phyloP scores from a whole-genome alignment of 30 jellyfish, hydroid and myxozoan species.

The Nemopilema nomurai region DNA sequence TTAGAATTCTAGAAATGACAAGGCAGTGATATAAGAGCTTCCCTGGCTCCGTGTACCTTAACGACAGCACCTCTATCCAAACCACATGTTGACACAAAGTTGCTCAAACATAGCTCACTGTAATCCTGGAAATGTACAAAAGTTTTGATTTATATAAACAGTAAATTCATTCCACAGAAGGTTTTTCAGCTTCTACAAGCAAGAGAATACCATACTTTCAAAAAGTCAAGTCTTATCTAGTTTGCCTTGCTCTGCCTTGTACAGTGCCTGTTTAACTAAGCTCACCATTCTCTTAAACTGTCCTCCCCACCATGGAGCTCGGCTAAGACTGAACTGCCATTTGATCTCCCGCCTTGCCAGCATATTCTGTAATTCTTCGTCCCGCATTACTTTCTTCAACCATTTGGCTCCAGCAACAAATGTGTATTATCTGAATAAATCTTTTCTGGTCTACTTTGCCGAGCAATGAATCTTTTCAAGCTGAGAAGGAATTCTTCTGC shows the following conservation, averaged over 20 bases:
- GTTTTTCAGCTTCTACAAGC: not conserved
- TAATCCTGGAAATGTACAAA: not conserved
- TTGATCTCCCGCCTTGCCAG: constrained; percentile 42
- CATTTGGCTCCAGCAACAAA: constrained; percentile 53
- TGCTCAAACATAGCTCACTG: not conserved
- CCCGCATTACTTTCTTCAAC: constrained; percentile 32
- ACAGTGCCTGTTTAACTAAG: constrained; percentile 56
- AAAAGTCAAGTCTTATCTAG: not conserved
- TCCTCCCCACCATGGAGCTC: constrained; percentile 86
- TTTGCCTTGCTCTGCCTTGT: constrained; percentile 7
- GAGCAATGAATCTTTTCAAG: constrained; percentile 45
- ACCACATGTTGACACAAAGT: not conserved
- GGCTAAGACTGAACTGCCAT: constrained; percentile 73
- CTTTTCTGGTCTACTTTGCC: constrained; percentile 66
- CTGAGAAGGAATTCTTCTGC: constrained; percentile 44
- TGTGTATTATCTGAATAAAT: constrained; percentile 61
- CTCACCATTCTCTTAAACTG: constrained; percentile 68
- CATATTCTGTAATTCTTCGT: constrained; percentile 16
- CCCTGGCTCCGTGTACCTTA: not conserved
- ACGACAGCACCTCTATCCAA: not conserved
- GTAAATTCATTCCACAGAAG: not conserved
- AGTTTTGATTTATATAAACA: not conserved
- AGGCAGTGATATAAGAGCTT: not conserved
- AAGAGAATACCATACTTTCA: not conserved
- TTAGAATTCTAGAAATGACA: not conserved